Percentiles rank a stretch among this genome's conserved stretches.
phyloP scores from a whole-genome alignment of 2,113 vertebrate genomes.

The Eublepharis macularius region DNA sequence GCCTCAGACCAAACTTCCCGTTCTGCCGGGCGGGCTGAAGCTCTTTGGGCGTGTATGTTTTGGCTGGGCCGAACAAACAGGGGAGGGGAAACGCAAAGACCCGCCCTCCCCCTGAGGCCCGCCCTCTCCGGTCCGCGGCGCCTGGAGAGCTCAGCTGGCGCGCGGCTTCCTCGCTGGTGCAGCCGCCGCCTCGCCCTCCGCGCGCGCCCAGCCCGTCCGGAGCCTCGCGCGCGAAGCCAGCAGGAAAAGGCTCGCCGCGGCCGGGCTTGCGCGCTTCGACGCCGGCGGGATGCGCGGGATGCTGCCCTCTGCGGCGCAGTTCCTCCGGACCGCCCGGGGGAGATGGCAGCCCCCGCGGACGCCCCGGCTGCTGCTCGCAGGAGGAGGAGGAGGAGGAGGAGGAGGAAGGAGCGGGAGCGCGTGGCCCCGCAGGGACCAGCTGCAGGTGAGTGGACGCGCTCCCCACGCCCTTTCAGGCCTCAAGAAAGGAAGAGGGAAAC shows the following conservation, averaged over 20 bases:
- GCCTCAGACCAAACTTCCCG: background rate
- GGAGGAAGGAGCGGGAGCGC: background rate
- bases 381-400: too few species aligned
- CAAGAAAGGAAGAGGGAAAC: too few species aligned
- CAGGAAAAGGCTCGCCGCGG: too few species aligned
- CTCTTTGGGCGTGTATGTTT: background rate
- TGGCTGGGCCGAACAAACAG: conserved; percentile 9
- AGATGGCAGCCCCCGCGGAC: background rate
- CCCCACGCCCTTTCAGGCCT: background rate
- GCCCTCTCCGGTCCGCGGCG: background rate
- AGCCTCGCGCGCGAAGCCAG: background rate
- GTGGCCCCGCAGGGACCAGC: background rate
- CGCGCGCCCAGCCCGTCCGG: background rate
- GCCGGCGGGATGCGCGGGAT: conserved; percentile 15
- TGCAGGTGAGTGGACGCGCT: conserved; percentile 28
- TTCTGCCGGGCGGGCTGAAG: background rate
- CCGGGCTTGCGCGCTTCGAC: background rate
- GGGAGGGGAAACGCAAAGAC: background rate
- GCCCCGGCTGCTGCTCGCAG: background rate
- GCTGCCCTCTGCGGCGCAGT: conserved; percentile 3
- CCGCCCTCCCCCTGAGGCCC: conserved; percentile 27
- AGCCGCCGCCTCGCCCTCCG: too few species aligned
- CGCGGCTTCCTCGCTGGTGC: background rate
- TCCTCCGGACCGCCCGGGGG: background rate
- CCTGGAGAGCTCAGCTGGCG: background rate